Conservation (phyloP, 2,797 vertebrate genomes). For the Gymnodraco acuticeps region DNA sequence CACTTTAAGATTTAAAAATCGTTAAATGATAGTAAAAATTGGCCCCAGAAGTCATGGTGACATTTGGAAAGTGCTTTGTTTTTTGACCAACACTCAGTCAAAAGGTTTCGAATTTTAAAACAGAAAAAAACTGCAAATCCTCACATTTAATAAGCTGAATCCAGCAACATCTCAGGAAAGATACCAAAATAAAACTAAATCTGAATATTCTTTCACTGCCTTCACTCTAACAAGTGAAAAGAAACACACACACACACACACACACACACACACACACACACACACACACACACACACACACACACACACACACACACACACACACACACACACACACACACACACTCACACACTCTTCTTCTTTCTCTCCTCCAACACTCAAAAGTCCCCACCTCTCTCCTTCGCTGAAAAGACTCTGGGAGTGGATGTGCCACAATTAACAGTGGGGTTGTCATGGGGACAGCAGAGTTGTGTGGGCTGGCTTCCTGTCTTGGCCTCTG, state of each 20-base stretch:
- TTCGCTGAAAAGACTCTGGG: constrained; percentile 71
- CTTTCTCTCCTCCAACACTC: constrained; percentile 58
- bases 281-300: constrained; percentile 15
- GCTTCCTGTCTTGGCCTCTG: constrained; percentile 87
- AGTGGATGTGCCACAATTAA: constrained; percentile 82
- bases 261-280: constrained; percentile 43
- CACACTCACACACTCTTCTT: constrained; percentile 41
- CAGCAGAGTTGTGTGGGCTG: constrained; percentile 82
- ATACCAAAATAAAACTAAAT: background rate
- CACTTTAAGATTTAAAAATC: too few relatives aligned
- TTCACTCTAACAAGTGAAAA: constrained; percentile 14
- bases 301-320: background rate
- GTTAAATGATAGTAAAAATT: too few relatives aligned
- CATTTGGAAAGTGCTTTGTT: background rate
- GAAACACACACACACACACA: constrained; percentile 36
- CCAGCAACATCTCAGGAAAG: background rate
- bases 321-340: constrained; percentile 39
- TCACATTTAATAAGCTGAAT: background rate
- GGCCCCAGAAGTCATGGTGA: background rate
- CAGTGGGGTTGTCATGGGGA: constrained; percentile 86
- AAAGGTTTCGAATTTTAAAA: too few relatives aligned
- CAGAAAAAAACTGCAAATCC: background rate
- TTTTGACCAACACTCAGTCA: background rate
- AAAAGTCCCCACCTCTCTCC: constrained; percentile 69
- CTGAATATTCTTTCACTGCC: background rate